These are phyloP conservation scores for Ovis aries DNA, from an alignment of 2,113 vertebrate genomes.

Conservation along the genomic window ARS-UI_Ramb_v3.0 NC_056054.1:245078501-245079000, in stretches of 20 bases:
- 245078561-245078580: neutral
- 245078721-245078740: neutral
- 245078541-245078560: neutral
- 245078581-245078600: neutral
- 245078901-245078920: neutral
- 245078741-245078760: neutral
- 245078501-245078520: neutral
- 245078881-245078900: neutral
- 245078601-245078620: neutral
- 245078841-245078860: neutral
- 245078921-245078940: neutral
- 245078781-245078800: neutral
- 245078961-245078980: neutral
- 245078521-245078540: neutral
- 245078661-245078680: neutral
- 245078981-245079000: neutral
- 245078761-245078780: neutral
- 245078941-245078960: neutral
- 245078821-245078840: neutral
- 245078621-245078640: neutral
- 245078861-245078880: neutral
- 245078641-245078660: neutral
- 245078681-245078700: neutral
- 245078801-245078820: neutral
- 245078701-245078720: neutral